These are phyloP conservation scores for Euplexia lucipara DNA, from an alignment of 2,888 invertebrate species.

Conservation along the genomic window DNA sequence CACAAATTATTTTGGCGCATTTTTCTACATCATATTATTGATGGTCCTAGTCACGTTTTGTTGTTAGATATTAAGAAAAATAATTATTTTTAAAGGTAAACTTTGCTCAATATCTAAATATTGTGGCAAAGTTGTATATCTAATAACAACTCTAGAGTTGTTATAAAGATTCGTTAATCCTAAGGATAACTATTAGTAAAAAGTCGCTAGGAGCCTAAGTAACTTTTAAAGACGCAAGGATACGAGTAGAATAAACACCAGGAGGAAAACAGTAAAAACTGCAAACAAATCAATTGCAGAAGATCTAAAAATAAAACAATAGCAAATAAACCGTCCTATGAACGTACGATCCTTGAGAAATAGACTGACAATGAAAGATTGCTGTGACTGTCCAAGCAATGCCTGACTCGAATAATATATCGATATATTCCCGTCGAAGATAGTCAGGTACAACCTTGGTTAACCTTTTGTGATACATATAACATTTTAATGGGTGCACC, in stretches of 20 bases:
- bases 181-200: neutral
- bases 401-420: conserved; percentile 64
- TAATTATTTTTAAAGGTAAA: conserved; percentile 3
- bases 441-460: conserved; percentile 56
- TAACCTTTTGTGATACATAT: conserved; percentile 59
- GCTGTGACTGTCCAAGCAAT: conserved; percentile 28
- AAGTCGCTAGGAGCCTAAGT: too few species aligned
- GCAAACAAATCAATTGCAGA: conserved; percentile 22
- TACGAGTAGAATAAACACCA: conserved; percentile 5
- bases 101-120: too few species aligned
- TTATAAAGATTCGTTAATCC: neutral
- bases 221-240: conserved; percentile 4
- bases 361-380: conserved; percentile 66
- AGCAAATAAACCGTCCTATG: conserved; percentile 53
- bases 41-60: neutral
- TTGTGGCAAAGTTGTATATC: too few species aligned
- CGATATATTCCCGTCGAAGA: conserved; percentile 48
- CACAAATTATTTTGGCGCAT: conserved; percentile 4
- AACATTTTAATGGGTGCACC: conserved; percentile 56
- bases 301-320: conserved; percentile 60
- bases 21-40: neutral
- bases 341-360: conserved; percentile 60
- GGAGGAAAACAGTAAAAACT: conserved; percentile 26
- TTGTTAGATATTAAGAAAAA: neutral
- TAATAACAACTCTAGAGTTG: neutral